Conservation (phyloP, 2,888 invertebrate species). For the Antheraea assamensis region DNA sequence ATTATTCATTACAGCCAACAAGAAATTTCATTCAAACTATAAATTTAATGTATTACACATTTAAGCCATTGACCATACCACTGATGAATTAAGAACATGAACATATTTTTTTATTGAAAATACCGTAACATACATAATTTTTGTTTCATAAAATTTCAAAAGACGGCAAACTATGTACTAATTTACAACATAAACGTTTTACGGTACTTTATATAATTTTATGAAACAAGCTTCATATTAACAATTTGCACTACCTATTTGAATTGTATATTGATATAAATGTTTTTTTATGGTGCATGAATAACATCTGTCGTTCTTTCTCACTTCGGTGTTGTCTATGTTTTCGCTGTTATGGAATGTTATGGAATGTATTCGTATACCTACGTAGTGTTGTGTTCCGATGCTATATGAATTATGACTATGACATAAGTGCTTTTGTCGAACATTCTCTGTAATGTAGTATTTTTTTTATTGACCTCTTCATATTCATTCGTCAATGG, state of each 20-base stretch:
- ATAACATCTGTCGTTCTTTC: slow-evolving; percentile 77
- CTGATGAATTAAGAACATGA: not conserved
- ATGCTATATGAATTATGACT: slow-evolving; percentile 48
- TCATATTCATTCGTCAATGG: slow-evolving; percentile 56
- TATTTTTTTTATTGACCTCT: slow-evolving; percentile 25
- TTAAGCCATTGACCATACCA: not conserved
- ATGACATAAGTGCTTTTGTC: slow-evolving; percentile 68
- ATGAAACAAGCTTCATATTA: slow-evolving; percentile 22
- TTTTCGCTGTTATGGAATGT: slow-evolving; percentile 61
- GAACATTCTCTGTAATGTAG: slow-evolving; percentile 41
- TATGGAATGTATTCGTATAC: no score
- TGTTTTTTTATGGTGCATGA: slow-evolving; percentile 76
- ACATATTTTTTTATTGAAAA: not conserved
- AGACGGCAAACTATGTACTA: not conserved
- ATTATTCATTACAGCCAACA: no score
- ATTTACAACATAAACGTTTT: not conserved
- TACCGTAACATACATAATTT: slow-evolving; percentile 17
- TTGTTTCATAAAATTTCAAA: slow-evolving; percentile 3
- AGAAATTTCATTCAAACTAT: no score
- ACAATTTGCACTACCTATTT: slow-evolving; percentile 24
- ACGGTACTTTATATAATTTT: not conserved
- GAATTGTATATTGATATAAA: slow-evolving; percentile 29
- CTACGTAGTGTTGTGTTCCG: slow-evolving; percentile 77
- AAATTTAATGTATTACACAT: not conserved
- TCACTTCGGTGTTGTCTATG: slow-evolving; percentile 50